These are phyloP conservation scores for Exocentrus adspersus DNA, from an alignment of 2,888 invertebrate species.

Conservation along the genomic window DNA sequence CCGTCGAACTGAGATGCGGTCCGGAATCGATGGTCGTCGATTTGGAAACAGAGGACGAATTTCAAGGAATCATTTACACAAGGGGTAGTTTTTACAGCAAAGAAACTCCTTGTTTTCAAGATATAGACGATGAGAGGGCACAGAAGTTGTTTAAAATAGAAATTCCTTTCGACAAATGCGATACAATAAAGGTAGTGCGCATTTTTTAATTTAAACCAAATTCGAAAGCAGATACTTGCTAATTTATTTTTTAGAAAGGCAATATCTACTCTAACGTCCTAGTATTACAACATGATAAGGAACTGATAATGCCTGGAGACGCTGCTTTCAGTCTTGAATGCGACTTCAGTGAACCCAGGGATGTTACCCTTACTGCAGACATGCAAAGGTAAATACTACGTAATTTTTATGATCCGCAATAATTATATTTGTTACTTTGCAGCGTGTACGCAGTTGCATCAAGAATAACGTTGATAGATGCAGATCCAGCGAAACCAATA, in stretches of 20 bases:
- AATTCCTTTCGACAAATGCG: slow-evolving; percentile 68
- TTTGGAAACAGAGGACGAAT: slow-evolving; percentile 67
- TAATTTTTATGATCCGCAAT: too few relatives aligned
- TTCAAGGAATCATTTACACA: slow-evolving; percentile 72
- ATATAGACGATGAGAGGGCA: slow-evolving; percentile 61
- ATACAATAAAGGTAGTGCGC: slow-evolving; percentile 66
- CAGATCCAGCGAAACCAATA: slow-evolving; percentile 64
- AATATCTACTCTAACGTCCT: slow-evolving; percentile 71
- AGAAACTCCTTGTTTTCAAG: slow-evolving; percentile 68
- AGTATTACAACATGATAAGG: slow-evolving; percentile 74
- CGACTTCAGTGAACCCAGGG: slow-evolving; percentile 69
- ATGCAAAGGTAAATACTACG: slow-evolving; percentile 62
- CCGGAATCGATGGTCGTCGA: slow-evolving; percentile 67
- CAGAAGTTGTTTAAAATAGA: slow-evolving; percentile 66
- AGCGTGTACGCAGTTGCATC: slow-evolving; percentile 56
- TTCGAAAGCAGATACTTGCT: too few relatives aligned
- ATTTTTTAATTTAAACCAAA: too few relatives aligned
- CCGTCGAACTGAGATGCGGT: slow-evolving; percentile 68
- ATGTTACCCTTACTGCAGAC: slow-evolving; percentile 66
- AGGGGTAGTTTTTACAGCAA: slow-evolving; percentile 70
- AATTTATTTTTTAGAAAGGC: slow-evolving; percentile 60
- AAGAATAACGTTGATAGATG: slow-evolving; percentile 67
- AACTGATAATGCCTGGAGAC: slow-evolving; percentile 72
- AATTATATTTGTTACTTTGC: too few relatives aligned
- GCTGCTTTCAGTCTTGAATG: slow-evolving; percentile 74